Conservation (phyloP, 2,113 vertebrate species). For the Chrysemys picta region DNA sequence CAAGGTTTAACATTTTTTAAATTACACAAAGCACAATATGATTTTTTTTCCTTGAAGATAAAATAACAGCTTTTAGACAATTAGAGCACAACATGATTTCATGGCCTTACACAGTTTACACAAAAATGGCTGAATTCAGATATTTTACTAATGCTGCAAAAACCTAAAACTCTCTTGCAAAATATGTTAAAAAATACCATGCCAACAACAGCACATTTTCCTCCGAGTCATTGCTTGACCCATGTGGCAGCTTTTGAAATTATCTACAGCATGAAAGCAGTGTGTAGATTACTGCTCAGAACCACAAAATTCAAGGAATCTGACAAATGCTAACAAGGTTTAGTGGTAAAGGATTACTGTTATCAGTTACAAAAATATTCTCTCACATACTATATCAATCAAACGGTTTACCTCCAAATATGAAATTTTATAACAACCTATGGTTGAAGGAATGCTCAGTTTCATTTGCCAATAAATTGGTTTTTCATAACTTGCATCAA, state of each 20-base stretch:
- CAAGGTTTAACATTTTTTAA: slow-evolving; percentile 29
- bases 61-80: slow-evolving; percentile 29
- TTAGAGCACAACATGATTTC: slow-evolving; percentile 49
- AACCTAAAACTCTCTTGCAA: slow-evolving; percentile 21
- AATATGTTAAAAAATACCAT: slow-evolving; percentile 20
- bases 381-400: slow-evolving; percentile 63
- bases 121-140: slow-evolving; percentile 14
- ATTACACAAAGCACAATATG: not conserved
- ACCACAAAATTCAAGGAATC: slow-evolving; percentile 38
- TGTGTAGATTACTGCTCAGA: not conserved
- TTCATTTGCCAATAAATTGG: slow-evolving; percentile 91
- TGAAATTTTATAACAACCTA: slow-evolving; percentile 84
- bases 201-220: slow-evolving; percentile 14
- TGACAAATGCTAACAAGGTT: slow-evolving; percentile 55
- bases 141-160: slow-evolving; percentile 50
- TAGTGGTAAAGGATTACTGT: slow-evolving; percentile 49
- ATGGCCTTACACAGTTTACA: slow-evolving; percentile 45
- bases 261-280: slow-evolving; percentile 46
- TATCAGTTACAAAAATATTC: slow-evolving; percentile 43
- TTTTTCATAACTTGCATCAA: slow-evolving; percentile 99
- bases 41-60: slow-evolving; percentile 2
- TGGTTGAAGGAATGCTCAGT: slow-evolving; percentile 87
- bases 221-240: not conserved
- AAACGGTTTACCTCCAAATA: slow-evolving; percentile 81
- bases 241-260: slow-evolving; percentile 48